Base-by-base conservation (phyloP, 2,113 vertebrate species). In the Telmatochromis brichardi region DNA sequence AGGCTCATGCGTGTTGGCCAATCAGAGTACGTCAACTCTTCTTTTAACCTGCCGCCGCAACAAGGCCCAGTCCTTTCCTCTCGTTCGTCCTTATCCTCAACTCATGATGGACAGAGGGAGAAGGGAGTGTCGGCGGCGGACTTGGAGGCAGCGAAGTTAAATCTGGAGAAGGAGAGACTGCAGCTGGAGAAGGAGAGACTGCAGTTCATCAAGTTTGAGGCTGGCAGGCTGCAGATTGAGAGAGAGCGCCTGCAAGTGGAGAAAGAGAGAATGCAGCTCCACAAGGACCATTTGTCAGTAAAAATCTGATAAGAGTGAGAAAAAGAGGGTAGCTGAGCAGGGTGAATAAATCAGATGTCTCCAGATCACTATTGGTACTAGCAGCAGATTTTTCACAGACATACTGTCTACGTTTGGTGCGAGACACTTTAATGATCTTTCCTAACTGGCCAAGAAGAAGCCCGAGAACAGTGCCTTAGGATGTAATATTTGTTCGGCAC, bases 191-290 rank as follows among this genome's bases (percentile, higher is more conserved):
- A 98, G 17, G 98, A 99, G 85, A 96, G 98, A 86, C 96, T 99
- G 87, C 98, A 99, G 93, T 98, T 99, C 87, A 93, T 98, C 3
- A 99, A 98, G 90, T 98, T 98, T 84, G 98, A 98, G 90, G 97
- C 97, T 0, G 97, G 98, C 88, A 97, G 98, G 91, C 96, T 98
- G 88, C 98, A 98, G 95, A 98, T 98, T 37, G 98, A 99, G 92
- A 97, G 98, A 95, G 98, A 99, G 28, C 97, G 97, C 78, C 96
- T 99, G 45, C 98, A 98, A 90, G 97, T 99, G 89, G 98, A 99
- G 92, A 98, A 98, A 84, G 98, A 99, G 88, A 97, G 98, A 82
- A 97, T 99, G 93, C 96, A 97, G 79, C 97, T 99, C 94, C 98
- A 98, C 92, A 97, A 97, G 86, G 97, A 98, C 42, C 93, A 95